Evolutionary conservation across 2,797 vertebrate species (phyloP).

Genomic region (Saxicola maurus): DNA sequence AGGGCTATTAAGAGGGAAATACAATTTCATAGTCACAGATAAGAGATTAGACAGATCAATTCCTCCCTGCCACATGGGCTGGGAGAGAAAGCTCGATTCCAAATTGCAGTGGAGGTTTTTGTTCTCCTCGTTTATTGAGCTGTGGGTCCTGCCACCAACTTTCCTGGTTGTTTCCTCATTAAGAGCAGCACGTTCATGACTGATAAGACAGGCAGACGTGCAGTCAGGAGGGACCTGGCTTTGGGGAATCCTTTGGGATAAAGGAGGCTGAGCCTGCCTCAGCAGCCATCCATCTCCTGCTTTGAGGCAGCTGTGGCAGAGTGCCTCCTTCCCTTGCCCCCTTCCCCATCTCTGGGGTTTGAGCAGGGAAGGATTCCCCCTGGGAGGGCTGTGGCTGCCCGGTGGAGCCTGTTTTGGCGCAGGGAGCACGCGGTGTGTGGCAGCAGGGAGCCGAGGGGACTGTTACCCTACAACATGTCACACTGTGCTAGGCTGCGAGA

Average conservation of each 20-base stretch:
- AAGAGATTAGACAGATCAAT: constrained; percentile 69
- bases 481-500: background rate
- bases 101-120: background rate
- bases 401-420: accelerated
- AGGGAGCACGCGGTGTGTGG: accelerated
- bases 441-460: background rate
- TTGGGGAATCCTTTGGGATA: background rate
- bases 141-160: background rate
- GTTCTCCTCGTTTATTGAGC: constrained; percentile 10
- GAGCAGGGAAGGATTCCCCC: too few species aligned
- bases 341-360: background rate
- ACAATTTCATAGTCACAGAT: constrained; percentile 72
- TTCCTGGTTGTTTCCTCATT: background rate
- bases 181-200: background rate
- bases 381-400: accelerated
- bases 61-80: background rate
- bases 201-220: background rate
- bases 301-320: background rate
- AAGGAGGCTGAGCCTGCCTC: background rate
- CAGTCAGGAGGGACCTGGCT: background rate
- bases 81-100: background rate
- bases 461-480: background rate
- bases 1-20: constrained; percentile 66
- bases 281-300: accelerated
- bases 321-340: background rate